Evolutionary conservation across 2,888 invertebrate genomes (phyloP).

Genomic region (Eurytoma adleriae): DNA sequence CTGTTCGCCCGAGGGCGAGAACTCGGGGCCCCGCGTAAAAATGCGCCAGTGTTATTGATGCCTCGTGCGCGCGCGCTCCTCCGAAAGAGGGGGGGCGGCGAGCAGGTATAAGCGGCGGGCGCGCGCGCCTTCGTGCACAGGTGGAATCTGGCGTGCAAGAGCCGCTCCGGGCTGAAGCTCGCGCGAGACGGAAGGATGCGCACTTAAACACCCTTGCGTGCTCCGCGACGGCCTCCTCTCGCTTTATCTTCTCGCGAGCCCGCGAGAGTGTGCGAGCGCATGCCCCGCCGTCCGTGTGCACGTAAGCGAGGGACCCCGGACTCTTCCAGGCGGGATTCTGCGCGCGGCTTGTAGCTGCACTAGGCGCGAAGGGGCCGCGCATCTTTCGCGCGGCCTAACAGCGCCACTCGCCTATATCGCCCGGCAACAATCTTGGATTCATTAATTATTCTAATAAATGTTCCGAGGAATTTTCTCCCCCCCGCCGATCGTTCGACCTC

Average conservation of each 20-base stretch:
- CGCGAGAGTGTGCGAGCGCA: neutral
- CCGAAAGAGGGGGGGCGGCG: neutral
- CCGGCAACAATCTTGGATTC: constrained; percentile 53
- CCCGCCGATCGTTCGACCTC: neutral
- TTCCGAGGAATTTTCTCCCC: constrained; percentile 12
- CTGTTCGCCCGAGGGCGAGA: neutral
- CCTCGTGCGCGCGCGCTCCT: constrained; percentile 31
- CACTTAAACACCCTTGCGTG: constrained; percentile 73
- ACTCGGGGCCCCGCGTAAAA: constrained; percentile 21
- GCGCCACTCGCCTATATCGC: constrained; percentile 45
- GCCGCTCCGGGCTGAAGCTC: constrained; percentile 52
- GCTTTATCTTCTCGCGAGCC: constrained; percentile 11
- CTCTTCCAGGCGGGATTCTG: neutral
- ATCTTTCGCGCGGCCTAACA: constrained; percentile 37
- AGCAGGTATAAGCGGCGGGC: constrained; percentile 35
- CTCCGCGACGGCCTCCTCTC: constrained; percentile 27
- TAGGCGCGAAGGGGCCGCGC: constrained; percentile 1
- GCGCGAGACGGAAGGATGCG: constrained; percentile 62
- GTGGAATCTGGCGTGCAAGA: constrained; percentile 71
- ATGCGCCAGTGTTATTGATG: constrained; percentile 48
- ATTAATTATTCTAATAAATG: constrained; percentile 60
- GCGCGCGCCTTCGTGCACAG: constrained; percentile 65
- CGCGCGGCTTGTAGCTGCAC: constrained; percentile 16
- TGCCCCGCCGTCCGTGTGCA: too few species aligned
- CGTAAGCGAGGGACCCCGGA: constrained; percentile 1